A percentile compares a stretch with the other conserved stretches of the same genome.
These are phyloP conservation scores for Drosophila erecta DNA, from an alignment of 1,140 invertebrate species.

Conservation along the genomic window DNA sequence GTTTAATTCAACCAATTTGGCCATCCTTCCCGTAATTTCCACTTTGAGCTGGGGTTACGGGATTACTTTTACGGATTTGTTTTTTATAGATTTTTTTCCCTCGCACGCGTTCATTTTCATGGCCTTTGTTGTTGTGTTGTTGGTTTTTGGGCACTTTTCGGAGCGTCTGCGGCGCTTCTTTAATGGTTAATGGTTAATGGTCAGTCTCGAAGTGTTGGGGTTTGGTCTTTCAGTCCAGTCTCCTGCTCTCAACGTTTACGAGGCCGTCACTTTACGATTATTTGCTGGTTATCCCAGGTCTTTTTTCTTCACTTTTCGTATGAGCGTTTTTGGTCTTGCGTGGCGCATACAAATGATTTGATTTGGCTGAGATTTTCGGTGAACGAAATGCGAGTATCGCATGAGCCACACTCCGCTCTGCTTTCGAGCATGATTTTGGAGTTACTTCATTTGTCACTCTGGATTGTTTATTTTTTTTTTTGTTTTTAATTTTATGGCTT, in stretches of 20 bases:
- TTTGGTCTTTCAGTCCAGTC: slow-evolving; percentile 25
- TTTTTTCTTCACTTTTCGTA: slow-evolving; percentile 2
- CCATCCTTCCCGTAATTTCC: slow-evolving; percentile 2
- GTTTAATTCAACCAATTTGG: slow-evolving; percentile 41
- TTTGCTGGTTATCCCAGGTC: slow-evolving; percentile 28
- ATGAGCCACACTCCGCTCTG: slow-evolving; percentile 60
- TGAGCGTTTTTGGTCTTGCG: slow-evolving; percentile 62
- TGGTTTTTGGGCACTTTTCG: slow-evolving; percentile 11
- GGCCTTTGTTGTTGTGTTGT: slow-evolving; percentile 34
- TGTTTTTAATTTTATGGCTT: slow-evolving; percentile 71
- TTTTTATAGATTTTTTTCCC: slow-evolving; percentile 51
- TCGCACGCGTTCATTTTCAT: slow-evolving; percentile 69
- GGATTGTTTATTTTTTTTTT: slow-evolving; percentile 48
- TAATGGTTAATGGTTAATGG: slow-evolving; percentile 64
- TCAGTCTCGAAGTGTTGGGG: slow-evolving; percentile 26
- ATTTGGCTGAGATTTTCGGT: slow-evolving; percentile 73
- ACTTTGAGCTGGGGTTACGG: slow-evolving; percentile 18
- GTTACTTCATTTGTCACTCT: slow-evolving; percentile 81
- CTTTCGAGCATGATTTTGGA: slow-evolving; percentile 70
- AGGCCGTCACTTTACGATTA: slow-evolving; percentile 70
- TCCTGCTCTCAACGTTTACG: slow-evolving; percentile 62
- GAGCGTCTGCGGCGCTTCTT: slow-evolving; percentile 67
- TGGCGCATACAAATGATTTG: slow-evolving; percentile 83
- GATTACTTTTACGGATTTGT: slow-evolving; percentile 30
- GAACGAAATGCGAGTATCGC: slow-evolving; percentile 37